A percentile compares a stretch with the other conserved stretches of the same genome.
Evolutionary conservation across 2,797 vertebrate genomes (phyloP).

Genomic region (Channallabes apus): DNA sequence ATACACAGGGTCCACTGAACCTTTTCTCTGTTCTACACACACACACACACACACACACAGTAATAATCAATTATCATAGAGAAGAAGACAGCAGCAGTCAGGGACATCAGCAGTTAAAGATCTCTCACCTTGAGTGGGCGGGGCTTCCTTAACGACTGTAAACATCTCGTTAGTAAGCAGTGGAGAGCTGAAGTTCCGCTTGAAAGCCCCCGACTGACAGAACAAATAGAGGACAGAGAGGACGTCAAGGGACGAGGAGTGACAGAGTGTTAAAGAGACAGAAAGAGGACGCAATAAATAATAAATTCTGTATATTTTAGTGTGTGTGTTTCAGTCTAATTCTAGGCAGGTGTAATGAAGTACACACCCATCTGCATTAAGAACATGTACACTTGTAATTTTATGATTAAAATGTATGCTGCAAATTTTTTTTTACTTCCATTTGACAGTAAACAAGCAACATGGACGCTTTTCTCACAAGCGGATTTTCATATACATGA

Average conservation of each 20-base stretch:
- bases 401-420: no score
- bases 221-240: not conserved
- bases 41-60: slow-evolving; percentile 4
- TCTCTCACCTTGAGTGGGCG: slow-evolving; percentile 78
- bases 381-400: no score
- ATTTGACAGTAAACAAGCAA: no score
- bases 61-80: not conserved
- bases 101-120: not conserved
- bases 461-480: no score
- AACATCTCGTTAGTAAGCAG: slow-evolving; percentile 80
- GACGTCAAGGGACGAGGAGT: not conserved
- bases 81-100: not conserved
- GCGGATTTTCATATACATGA: no score
- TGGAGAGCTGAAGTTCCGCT: slow-evolving; percentile 90
- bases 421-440: no score
- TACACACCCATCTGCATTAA: not conserved
- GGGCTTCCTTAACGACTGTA: slow-evolving; percentile 75
- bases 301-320: not conserved
- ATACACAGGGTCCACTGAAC: slow-evolving; percentile 82
- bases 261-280: not conserved
- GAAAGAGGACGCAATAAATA: not conserved
- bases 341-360: not conserved
- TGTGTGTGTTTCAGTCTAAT: not conserved
- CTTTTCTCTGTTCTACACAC: slow-evolving; percentile 64
- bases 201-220: slow-evolving; percentile 80